These are phyloP conservation scores for Eulemur albifrons DNA, from an alignment of 2,797 vertebrate genomes.

Conservation along the genomic window DNA sequence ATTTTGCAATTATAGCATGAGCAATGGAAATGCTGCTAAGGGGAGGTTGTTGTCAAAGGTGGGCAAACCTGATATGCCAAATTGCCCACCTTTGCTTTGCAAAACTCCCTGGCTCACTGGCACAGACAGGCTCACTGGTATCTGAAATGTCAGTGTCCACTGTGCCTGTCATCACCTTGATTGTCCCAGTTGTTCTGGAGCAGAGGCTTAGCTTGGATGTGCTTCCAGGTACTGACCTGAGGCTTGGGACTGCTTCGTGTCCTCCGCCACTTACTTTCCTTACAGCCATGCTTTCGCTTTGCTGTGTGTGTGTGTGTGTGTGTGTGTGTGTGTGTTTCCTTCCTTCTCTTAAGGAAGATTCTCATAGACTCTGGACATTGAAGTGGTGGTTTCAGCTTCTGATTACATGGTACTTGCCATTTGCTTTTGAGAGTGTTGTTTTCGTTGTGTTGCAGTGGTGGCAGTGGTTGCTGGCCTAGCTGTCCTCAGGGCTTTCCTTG, in stretches of 20 bases:
- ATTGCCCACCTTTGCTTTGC: not conserved
- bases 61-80: not conserved
- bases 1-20: not conserved
- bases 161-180: not conserved
- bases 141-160: not conserved
- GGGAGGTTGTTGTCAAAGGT: not conserved
- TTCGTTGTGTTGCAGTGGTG: fast-evolving
- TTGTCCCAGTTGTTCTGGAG: not conserved
- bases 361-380: not conserved
- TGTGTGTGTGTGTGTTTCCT: not conserved
- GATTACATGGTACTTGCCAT: not conserved
- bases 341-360: not conserved
- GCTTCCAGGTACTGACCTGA: not conserved
- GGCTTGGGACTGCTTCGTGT: not conserved
- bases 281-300: no score
- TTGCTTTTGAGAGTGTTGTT: not conserved
- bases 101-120: not conserved
- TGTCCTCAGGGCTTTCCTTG: not conserved
- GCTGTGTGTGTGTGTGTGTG: no score
- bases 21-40: not conserved
- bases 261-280: not conserved
- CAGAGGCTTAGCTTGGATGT: not conserved
- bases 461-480: not conserved
- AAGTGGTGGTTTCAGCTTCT: not conserved
- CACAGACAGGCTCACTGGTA: not conserved